Evolutionary conservation across 2,888 invertebrate genomes (phyloP), one percentile per base, ranked within the genome.

Genomic region (Sycophila texana): DNA sequence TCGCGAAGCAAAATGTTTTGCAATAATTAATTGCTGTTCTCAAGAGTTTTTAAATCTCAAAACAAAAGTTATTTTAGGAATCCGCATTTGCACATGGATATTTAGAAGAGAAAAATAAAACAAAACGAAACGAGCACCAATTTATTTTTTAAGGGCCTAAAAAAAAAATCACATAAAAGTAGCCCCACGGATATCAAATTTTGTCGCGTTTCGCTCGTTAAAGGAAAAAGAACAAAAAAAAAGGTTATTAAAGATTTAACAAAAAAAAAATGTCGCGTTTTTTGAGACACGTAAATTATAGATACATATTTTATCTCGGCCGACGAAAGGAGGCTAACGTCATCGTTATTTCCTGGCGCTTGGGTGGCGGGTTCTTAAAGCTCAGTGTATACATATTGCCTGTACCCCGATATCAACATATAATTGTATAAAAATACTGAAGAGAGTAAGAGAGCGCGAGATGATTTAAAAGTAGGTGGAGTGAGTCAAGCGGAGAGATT

Each of bases 41-140:
- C 16, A 63, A 51, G 61, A 68, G 26, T 60, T 4, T 55, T 70
- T 61, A 55, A 22, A 71, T 65, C 55, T 57, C 39, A 70, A 71
- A 77, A 71, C 65, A 71, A 51, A 47, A 68, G 39, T 79, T 68
- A 74, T 49, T 57, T 74, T 55, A 22, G 63, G 61, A 76, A 49
- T 68, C 57, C 57, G 30, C 39, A 80, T 68, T 72, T 72, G 47
- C 79, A 30, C 30, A 22, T 49, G 22, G n/a, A 71, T 39, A 39
- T 76, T 80, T 74, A 67, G 75, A 75, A 79, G 67, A 75, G 61
- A 75, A 60, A 70, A 75, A 72, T 75, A 67, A 75, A 61, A 75
- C 51, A 18, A 61, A 66, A 67, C 14, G 63, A 65, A 70, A 51
- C 74, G 49, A 63, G 20, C 39, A 39, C n/a, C 55, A 57, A 49